These are phyloP conservation scores for Epirrita christyi DNA, from an alignment of 2,888 invertebrate genomes.

Conservation along the genomic window DNA sequence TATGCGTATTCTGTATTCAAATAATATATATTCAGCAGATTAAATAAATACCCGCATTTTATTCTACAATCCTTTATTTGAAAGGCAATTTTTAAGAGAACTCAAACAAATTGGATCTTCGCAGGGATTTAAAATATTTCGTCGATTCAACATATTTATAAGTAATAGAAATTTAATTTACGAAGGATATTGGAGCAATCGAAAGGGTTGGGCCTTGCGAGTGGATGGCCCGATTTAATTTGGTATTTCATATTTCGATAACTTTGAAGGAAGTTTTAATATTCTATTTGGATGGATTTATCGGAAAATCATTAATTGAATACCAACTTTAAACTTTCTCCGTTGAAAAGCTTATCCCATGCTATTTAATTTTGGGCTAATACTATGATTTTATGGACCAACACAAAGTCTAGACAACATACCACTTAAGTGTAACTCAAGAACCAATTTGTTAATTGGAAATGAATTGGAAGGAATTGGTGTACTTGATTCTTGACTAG, in stretches of 20 bases:
- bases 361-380: too few relatives aligned
- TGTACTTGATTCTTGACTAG: too few relatives aligned
- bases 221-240: constrained; percentile 35
- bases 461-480: too few relatives aligned
- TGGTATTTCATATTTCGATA: constrained; percentile 33
- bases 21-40: constrained; percentile 17
- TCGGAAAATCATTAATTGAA: constrained; percentile 24
- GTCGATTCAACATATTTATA: constrained; percentile 25
- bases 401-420: too few relatives aligned
- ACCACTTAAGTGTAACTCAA: too few relatives aligned
- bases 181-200: constrained; percentile 26
- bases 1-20: constrained; percentile 15
- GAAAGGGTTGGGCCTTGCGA: constrained; percentile 28
- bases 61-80: constrained; percentile 26
- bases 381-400: too few relatives aligned
- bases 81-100: constrained; percentile 23
- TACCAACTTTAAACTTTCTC: constrained; percentile 1
- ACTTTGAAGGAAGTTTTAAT: constrained; percentile 31
- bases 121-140: constrained; percentile 32
- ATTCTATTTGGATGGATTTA: constrained; percentile 22
- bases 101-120: constrained; percentile 31
- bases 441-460: too few relatives aligned
- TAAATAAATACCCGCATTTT: constrained; percentile 17
- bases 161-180: constrained; percentile 34
- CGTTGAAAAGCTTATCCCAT: neutral